Evolutionary conservation across 2,797 vertebrate species (phyloP).

Genomic region (Falco naumanni): DNA sequence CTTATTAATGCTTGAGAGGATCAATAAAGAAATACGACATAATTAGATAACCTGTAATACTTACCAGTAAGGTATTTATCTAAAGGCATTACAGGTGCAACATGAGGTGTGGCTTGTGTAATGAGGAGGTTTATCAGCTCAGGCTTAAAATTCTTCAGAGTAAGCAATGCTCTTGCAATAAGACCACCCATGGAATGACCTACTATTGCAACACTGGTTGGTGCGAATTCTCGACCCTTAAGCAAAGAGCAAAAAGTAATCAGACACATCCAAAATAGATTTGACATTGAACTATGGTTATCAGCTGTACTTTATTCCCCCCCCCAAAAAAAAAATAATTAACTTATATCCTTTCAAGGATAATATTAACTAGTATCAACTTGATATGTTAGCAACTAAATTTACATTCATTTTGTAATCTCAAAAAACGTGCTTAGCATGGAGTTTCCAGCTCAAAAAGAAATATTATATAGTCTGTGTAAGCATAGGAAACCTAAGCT

Average conservation of each 20-base stretch:
- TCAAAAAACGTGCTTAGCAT: neutral
- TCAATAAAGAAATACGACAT: neutral
- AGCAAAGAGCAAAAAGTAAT: neutral
- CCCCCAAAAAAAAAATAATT: neutral
- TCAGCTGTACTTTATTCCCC: neutral
- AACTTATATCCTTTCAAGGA: neutral
- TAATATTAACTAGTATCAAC: neutral
- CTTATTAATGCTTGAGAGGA: neutral
- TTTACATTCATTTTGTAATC: too few species aligned
- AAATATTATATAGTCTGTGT: neutral
- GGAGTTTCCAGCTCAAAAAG: neutral
- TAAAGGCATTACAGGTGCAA: constrained; percentile 91
- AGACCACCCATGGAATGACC: constrained; percentile 99
- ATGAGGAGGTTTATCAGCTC: constrained; percentile 90
- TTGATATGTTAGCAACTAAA: neutral
- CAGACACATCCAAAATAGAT: neutral
- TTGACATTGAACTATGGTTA: neutral
- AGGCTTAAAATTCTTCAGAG: constrained; percentile 90
- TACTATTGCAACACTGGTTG: constrained; percentile 88
- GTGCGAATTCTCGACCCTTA: constrained; percentile 85
- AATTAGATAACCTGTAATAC: neutral
- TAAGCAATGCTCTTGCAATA: constrained; percentile 92
- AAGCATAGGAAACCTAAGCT: neutral
- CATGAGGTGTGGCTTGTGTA: constrained; percentile 95
- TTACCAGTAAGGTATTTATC: constrained; percentile 91